Conservation (phyloP, 2,797 vertebrate genomes). For the Karalla daura region DNA sequence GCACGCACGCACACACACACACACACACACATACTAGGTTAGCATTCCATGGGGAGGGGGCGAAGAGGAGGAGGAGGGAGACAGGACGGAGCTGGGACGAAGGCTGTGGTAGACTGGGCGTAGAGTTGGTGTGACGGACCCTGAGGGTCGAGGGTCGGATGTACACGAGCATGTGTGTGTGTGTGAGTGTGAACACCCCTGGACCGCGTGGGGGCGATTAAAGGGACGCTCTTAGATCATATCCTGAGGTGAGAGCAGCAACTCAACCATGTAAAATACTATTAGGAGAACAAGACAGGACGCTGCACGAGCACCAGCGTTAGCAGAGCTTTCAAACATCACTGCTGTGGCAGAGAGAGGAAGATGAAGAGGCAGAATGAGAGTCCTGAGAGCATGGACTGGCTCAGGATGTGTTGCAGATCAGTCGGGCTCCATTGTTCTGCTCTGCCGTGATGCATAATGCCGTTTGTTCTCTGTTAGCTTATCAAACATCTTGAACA, state of each 20-base stretch:
- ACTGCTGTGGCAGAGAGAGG: no score
- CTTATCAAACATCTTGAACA: no score
- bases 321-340: background rate
- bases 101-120: constrained; percentile 47
- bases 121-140: constrained; percentile 59
- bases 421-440: no score
- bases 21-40: constrained; percentile 48
- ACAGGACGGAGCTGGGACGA: constrained; percentile 62
- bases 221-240: constrained; percentile 15
- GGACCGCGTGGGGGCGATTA: constrained; percentile 7
- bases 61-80: constrained; percentile 29
- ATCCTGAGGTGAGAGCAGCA: constrained; percentile 21
- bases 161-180: background rate
- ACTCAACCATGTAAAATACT: constrained; percentile 9
- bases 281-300: background rate
- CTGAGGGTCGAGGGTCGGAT: constrained; percentile 24
- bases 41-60: constrained; percentile 64
- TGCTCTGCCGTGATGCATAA: no score
- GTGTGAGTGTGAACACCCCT: constrained; percentile 27
- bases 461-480: no score
- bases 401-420: no score
- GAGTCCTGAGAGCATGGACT: no score
- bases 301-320: background rate
- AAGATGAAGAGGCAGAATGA: no score
- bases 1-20: constrained; percentile 22